Base-by-base conservation (phyloP, 2,888 invertebrate species). In the Cancer borealis region DNA sequence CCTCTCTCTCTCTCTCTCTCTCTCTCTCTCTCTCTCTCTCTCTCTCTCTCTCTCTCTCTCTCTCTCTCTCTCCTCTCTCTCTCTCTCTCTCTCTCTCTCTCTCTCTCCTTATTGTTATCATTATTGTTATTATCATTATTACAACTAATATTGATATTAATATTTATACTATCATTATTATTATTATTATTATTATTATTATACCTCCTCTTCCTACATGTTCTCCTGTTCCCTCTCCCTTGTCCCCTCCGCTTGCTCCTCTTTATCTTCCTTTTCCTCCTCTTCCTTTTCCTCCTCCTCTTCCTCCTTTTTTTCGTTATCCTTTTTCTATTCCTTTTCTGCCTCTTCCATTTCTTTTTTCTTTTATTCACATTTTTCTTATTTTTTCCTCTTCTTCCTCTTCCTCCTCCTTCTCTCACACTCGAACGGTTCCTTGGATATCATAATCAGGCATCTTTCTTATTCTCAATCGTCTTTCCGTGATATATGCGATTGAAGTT, bases 371-470 rank as follows among this genome's bases (percentile, higher is more conserved):
- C 5, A 5, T n/a, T 66, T 54, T 0, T 14, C 14, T 10, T 17
- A 17, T 54, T 54, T 54, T 17, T 54, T 54, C 17, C 14, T 54
- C 12, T 3, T 66, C 66, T 0, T n/a, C n/a, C n/a, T 66, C 66
- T n/a, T n/a, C 66, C n/a, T 66, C n/a, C 66, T n/a, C 21, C n/a
- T n/a, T 66, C 66, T 66, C 66, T 66, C 66, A 66, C n/a, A n/a
- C n/a, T 66, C n/a, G 6, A n/a, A 66, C n/a, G 66, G 66, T 66
- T 66, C 21, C 66, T n/a, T 66, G n/a, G 66, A 21, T n/a, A 66
- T 66, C 66, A 66, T 66, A 66, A 66, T 66, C 66, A 66, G 66
- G 66, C 21, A 66, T 66, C 54, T 66, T 66, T 66, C 66, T 66
- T 21, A 17, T 39, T 21, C n/a, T 66, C n/a, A n/a, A 66, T 66